Conservation (phyloP, 1,140 invertebrate species). For the Drosophila grimshawi region DNA sequence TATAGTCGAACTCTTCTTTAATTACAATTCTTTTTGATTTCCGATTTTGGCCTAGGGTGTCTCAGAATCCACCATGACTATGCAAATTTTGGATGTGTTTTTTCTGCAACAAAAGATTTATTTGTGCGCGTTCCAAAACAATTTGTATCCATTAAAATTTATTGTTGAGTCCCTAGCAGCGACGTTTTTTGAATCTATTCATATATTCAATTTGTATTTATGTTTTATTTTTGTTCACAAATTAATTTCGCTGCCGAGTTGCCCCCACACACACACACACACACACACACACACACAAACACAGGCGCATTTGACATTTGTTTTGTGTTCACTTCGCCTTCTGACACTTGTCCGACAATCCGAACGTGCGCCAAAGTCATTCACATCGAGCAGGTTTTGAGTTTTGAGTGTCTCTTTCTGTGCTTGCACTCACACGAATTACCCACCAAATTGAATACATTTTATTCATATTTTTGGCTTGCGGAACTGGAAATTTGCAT, state of each 20-base stretch:
- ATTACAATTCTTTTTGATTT: too few relatives aligned
- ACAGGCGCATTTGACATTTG: slow-evolving; percentile 35
- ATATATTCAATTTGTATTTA: slow-evolving; percentile 34
- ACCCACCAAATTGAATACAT: slow-evolving; percentile 19
- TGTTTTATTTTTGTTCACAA: slow-evolving; percentile 53
- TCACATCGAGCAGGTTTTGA: slow-evolving; percentile 46
- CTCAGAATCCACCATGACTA: not conserved
- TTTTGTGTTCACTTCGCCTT: slow-evolving; percentile 36
- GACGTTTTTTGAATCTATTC: slow-evolving; percentile 42
- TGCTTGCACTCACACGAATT: slow-evolving; percentile 22
- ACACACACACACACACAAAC: slow-evolving; percentile 8
- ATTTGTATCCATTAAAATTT: slow-evolving; percentile 66
- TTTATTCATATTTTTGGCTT: slow-evolving; percentile 24
- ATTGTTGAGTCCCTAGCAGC: slow-evolving; percentile 28
- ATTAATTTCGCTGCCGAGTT: slow-evolving; percentile 25
- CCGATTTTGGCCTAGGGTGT: not conserved
- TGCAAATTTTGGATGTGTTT: not conserved
- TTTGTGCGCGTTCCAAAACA: slow-evolving; percentile 47
- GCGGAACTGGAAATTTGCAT: not conserved
- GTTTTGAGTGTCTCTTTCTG: slow-evolving; percentile 15
- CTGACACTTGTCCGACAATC: slow-evolving; percentile 60
- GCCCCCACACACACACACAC: not conserved
- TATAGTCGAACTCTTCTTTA: too few relatives aligned
- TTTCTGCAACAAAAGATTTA: slow-evolving; percentile 54
- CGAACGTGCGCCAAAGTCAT: slow-evolving; percentile 56